phyloP scores from a whole-genome alignment of 2,797 vertebrate genomes.

The Sebastes oblongus region DNA sequence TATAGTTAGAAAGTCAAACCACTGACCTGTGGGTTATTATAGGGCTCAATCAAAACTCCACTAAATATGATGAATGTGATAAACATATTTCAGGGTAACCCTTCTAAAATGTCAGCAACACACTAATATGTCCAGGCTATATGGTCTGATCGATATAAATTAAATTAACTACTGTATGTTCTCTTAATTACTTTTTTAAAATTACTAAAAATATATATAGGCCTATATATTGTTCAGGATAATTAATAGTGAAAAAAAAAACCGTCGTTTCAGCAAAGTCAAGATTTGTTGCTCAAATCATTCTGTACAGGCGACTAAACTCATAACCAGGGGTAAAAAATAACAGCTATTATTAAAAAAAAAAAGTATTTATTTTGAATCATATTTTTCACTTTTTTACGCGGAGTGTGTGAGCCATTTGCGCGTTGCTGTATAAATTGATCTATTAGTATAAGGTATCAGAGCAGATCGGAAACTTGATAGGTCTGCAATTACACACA shows the following conservation, averaged over 20 bases:
- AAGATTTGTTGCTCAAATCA: background rate
- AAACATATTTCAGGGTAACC: background rate
- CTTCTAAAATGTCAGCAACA: background rate
- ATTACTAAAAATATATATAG: background rate
- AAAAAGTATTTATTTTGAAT: background rate
- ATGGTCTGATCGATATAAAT: background rate
- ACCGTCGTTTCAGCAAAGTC: background rate
- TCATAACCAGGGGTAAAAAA: background rate
- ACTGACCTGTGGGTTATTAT: background rate
- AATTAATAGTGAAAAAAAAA: background rate
- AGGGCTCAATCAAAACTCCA: background rate
- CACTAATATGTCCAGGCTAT: background rate
- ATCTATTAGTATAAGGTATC: background rate
- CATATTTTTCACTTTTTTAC: background rate
- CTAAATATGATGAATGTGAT: background rate
- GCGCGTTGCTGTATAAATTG: background rate
- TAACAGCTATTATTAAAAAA: background rate
- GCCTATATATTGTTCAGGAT: background rate
- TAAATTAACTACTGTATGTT: background rate
- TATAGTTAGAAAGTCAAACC: background rate
- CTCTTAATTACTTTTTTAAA: background rate
- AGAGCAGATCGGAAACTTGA: slow-evolving; percentile 18
- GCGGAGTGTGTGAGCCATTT: background rate
- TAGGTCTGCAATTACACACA: background rate
- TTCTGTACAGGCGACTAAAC: background rate